Conservation (phyloP, 2,797 vertebrate genomes). For the Siniperca scherzeri region DNA sequence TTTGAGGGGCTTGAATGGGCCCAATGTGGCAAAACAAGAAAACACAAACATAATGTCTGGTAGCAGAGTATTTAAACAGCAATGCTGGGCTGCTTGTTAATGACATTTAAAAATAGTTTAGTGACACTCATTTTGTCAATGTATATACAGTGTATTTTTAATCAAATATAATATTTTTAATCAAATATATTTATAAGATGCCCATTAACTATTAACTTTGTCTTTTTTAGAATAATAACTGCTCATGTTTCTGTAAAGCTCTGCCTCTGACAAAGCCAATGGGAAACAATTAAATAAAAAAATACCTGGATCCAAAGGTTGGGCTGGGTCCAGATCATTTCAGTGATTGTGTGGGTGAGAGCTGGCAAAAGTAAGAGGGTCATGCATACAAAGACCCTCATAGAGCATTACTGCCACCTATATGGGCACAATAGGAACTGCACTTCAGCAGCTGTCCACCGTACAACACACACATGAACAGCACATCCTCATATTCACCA, state of each 20-base stretch:
- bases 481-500: slow-evolving; percentile 20
- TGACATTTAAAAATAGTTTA: not conserved
- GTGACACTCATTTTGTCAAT: not conserved
- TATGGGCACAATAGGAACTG: slow-evolving; percentile 21
- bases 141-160: not conserved
- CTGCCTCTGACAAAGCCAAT: slow-evolving; percentile 12
- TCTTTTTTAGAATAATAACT: slow-evolving; percentile 12
- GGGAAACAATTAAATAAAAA: slow-evolving; percentile 32
- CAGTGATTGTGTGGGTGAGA: not conserved
- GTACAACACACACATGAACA: slow-evolving; percentile 18
- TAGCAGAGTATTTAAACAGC: slow-evolving; percentile 24
- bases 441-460: slow-evolving; percentile 14
- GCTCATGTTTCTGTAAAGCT: slow-evolving; percentile 1
- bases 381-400: slow-evolving; percentile 1
- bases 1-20: slow-evolving; percentile 3
- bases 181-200: slow-evolving; percentile 15
- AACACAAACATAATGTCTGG: slow-evolving; percentile 8
- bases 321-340: not conserved
- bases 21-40: slow-evolving; percentile 22
- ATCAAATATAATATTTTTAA: not conserved
- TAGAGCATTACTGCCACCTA: slow-evolving; percentile 35
- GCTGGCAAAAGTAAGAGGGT: slow-evolving; percentile 10
- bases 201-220: not conserved
- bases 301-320: slow-evolving; percentile 2
- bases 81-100: slow-evolving; percentile 4